Base-by-base conservation (phyloP, 1,140 invertebrate genomes). In the Orchestia grillus region DNA sequence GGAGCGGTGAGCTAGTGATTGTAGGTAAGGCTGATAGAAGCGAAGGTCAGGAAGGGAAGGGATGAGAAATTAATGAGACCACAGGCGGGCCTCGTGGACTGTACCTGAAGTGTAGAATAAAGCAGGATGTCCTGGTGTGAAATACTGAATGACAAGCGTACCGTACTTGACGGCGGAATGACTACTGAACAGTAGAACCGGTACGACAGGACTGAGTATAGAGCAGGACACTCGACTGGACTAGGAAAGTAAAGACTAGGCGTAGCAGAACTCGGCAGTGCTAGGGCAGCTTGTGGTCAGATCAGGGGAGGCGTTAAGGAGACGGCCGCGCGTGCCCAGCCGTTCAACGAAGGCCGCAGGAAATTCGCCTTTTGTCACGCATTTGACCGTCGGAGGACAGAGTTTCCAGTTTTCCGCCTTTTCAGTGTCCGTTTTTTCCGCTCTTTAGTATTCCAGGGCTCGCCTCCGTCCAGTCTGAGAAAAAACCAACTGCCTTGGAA, bases 401-500 rank as follows among this genome's bases (percentile, higher is more conserved):
- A 91, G 41, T 91, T 91, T 91, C 36, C 41, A 91, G 62, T 77
- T 77, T 77, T 77, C 62, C 62, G 15, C 62, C 62, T 77, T 77
- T 77, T 77, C 28, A 77, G 62, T 23, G 62, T 77, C 62, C 62
- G 62, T 91, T 91, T 91, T 44, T 91, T 43, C 88, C 88, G 44
- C 41, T 91, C 88, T 91, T 91, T 91, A 91, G 88, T 44, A 91
- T 43, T 42, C 41, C 88, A 42, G 88, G 28, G 44, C 44, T 44
- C 41, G 41, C 88, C 88, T 43, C 15, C 88, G 88, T 44, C 41
- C 44, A 44, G 41, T 44, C 88, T 44, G 44, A 44, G 44, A 91
- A 91, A 91, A 91, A 91, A 91, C 41, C 88, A 91, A 91, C 88
- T 91, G 41, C 88, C 44, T 44, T 44, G 88, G 88, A 91, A 91